Percentiles rank a stretch among this genome's conserved stretches.
Conservation (phyloP, 1,140 invertebrate genomes). For the Drosophila grimshawi region DNA sequence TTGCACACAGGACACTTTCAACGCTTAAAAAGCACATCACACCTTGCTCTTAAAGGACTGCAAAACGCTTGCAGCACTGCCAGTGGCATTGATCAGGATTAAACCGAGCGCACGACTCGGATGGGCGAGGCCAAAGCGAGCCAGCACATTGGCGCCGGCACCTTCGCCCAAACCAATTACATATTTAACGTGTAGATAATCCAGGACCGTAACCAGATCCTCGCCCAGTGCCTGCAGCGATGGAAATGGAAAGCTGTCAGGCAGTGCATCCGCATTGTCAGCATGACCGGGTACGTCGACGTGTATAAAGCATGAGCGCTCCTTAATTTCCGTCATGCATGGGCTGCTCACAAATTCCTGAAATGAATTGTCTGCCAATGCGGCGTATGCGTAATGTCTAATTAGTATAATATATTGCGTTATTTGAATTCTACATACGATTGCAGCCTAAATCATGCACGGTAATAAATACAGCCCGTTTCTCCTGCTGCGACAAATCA, state of each 20-base stretch:
- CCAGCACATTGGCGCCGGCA: slow-evolving; percentile 94
- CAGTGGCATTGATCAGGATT: slow-evolving; percentile 94
- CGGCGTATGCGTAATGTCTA: neutral
- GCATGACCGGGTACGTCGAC: slow-evolving; percentile 95
- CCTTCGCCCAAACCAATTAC: slow-evolving; percentile 95
- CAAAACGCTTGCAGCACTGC: slow-evolving; percentile 93
- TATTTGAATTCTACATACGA: slow-evolving; percentile 88
- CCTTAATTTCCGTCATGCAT: slow-evolving; percentile 93
- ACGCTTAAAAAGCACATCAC: slow-evolving; percentile 19
- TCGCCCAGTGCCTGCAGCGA: slow-evolving; percentile 93
- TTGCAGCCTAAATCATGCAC: slow-evolving; percentile 96
- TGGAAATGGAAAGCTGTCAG: slow-evolving; percentile 91
- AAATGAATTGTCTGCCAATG: slow-evolving; percentile 88
- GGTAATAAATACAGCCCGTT: slow-evolving; percentile 93
- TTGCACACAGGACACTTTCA: slow-evolving; percentile 8
- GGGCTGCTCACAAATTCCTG: slow-evolving; percentile 92
- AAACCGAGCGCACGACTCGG: slow-evolving; percentile 91
- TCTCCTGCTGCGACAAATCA: slow-evolving; percentile 90
- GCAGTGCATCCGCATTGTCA: slow-evolving; percentile 90
- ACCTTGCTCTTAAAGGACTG: slow-evolving; percentile 95
- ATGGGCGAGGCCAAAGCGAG: slow-evolving; percentile 92
- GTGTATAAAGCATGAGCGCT: slow-evolving; percentile 94
- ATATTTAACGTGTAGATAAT: slow-evolving; percentile 91
- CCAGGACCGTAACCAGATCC: slow-evolving; percentile 92
- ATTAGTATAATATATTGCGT: slow-evolving; percentile 1